Percentiles rank a stretch among this genome's conserved stretches.
Evolutionary conservation across 2,113 vertebrate species (phyloP).

Genomic region (Perca schrenkii): DNA sequence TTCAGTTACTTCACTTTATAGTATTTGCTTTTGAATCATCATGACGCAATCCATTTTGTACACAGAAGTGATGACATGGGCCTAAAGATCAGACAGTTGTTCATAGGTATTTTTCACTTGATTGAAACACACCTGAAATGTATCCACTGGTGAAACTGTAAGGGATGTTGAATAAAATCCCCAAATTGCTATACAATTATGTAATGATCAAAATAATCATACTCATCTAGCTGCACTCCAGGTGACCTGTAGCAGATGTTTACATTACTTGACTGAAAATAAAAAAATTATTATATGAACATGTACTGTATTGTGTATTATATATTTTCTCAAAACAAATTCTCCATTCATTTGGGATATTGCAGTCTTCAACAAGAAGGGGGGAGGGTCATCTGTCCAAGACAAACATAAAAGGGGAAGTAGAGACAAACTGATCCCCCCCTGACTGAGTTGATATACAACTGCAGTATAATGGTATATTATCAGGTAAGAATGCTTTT

Average conservation of each 20-base stretch:
- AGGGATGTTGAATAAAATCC: neutral
- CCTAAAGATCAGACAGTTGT: neutral
- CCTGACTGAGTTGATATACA: neutral
- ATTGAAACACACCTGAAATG: neutral
- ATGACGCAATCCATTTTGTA: neutral
- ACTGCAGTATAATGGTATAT: neutral
- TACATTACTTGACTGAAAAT: neutral
- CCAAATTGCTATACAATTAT: neutral
- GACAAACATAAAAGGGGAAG: constrained; percentile 3
- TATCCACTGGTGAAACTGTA: neutral
- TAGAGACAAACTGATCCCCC: neutral
- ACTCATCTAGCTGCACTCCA: constrained; percentile 7
- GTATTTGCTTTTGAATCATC: neutral
- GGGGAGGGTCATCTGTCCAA: neutral
- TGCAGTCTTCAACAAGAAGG: neutral
- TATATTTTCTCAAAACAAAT: neutral
- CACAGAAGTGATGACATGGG: constrained; percentile 4
- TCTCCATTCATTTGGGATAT: neutral
- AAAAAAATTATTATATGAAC: constrained; percentile 2
- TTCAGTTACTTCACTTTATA: constrained; percentile 18
- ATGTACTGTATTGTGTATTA: neutral
- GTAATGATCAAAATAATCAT: neutral
- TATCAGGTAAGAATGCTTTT: neutral
- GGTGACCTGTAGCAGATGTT: constrained; percentile 11
- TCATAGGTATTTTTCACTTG: constrained; percentile 3